A percentile compares a stretch with the other conserved stretches of the same genome.
Evolutionary conservation across 2,797 vertebrate genomes (phyloP).

Genomic region (Vultur gryphus): DNA sequence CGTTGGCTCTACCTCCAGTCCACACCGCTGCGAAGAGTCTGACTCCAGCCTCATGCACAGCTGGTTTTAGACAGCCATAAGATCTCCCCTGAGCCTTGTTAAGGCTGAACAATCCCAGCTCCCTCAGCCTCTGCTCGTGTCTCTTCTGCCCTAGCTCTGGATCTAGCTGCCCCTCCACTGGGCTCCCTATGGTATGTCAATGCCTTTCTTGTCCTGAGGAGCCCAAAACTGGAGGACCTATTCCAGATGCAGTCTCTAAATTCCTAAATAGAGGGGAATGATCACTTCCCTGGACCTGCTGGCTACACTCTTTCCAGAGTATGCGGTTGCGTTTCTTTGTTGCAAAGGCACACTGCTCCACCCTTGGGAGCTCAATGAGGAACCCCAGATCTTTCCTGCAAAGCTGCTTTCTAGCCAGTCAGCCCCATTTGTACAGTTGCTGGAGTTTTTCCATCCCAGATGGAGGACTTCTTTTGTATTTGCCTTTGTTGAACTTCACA

Average conservation of each 20-base stretch:
- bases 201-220: background rate
- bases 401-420: background rate
- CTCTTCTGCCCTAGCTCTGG: background rate
- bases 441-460: background rate
- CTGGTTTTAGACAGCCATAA: background rate
- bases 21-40: background rate
- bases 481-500: background rate
- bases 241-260: background rate
- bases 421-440: background rate
- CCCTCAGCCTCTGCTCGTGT: background rate
- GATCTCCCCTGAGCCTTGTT: background rate
- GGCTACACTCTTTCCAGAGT: background rate
- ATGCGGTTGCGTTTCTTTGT: fast-evolving
- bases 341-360: background rate
- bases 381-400: background rate
- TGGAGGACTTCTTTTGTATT: background rate
- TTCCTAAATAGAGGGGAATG: background rate
- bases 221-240: background rate
- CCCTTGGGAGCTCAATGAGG: background rate
- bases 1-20: background rate
- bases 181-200: background rate
- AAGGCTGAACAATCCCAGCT: background rate
- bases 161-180: background rate
- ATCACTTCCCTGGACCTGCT: background rate
- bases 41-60: background rate